phyloP scores from a whole-genome alignment of 2,888 invertebrate genomes.

The Hydriomena furcata region DNA sequence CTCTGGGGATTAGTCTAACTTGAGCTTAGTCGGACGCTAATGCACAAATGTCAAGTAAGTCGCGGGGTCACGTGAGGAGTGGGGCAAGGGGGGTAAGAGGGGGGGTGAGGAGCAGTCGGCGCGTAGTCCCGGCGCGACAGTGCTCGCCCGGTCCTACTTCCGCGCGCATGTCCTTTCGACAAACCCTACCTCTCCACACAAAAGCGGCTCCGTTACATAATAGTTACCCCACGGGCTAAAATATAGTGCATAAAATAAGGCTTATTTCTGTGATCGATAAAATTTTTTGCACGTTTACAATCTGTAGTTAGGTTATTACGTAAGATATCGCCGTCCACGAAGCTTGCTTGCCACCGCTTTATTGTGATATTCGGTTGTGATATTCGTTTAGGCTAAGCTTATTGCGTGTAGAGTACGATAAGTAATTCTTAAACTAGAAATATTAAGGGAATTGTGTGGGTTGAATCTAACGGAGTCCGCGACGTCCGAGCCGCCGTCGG shows the following conservation, averaged over 20 bases:
- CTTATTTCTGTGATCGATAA: conserved; percentile 79
- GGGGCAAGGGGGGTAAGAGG: conserved; percentile 32
- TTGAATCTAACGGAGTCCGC: conserved; percentile 51
- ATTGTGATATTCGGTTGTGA: conserved; percentile 83
- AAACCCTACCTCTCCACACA: conserved; percentile 61
- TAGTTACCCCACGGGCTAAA: conserved; percentile 55
- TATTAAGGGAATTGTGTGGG: not conserved
- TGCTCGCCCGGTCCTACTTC: conserved; percentile 73
- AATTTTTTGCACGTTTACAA: conserved; percentile 78
- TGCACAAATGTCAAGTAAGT: conserved; percentile 48
- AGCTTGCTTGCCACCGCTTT: conserved; percentile 81
- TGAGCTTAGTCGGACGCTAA: conserved; percentile 45
- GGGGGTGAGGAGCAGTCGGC: conserved; percentile 42
- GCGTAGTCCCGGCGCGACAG: conserved; percentile 56
- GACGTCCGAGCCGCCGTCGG: conserved; percentile 51
- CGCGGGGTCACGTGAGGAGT: conserved; percentile 30
- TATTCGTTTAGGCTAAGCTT: conserved; percentile 75
- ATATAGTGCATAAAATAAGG: conserved; percentile 70
- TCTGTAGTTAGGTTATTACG: conserved; percentile 75
- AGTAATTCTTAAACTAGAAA: conserved; percentile 17
- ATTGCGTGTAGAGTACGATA: conserved; percentile 68
- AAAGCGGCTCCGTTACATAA: conserved; percentile 78
- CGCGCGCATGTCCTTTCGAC: conserved; percentile 72
- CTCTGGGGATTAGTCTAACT: conserved; percentile 37
- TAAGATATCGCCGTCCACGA: conserved; percentile 81